Evolutionary conservation across 2,113 vertebrate species (phyloP).

Genomic region (Stictonetta naevosa): DNA sequence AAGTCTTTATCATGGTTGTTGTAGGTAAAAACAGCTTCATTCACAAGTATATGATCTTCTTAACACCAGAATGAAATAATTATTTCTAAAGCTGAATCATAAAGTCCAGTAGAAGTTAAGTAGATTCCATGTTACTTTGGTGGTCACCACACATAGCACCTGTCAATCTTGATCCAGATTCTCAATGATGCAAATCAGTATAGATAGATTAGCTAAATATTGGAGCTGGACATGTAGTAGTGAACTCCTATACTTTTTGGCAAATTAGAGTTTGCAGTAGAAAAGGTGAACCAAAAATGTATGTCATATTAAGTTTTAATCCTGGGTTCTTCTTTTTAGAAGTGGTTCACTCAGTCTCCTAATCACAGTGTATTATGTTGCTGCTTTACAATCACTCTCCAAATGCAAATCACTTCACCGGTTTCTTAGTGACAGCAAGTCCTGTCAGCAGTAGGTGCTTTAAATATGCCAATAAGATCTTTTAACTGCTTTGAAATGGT

Average conservation of each 20-base stretch:
- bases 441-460: constrained; percentile 43
- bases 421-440: constrained; percentile 48
- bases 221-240: neutral
- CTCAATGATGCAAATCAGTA: neutral
- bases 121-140: neutral
- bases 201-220: neutral
- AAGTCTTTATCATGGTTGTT: neutral
- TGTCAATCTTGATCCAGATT: neutral
- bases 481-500: constrained; percentile 16
- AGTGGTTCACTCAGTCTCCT: constrained; percentile 39
- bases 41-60: neutral
- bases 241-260: neutral
- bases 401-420: constrained; percentile 47
- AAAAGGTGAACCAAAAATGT: neutral
- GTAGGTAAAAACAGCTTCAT: neutral
- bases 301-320: neutral
- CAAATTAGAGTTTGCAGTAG: neutral
- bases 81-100: neutral
- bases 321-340: neutral
- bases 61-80: neutral
- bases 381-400: constrained; percentile 63
- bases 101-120: neutral
- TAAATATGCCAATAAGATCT: constrained; percentile 32
- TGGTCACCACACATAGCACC: neutral
- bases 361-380: constrained; percentile 63